phyloP scores from a whole-genome alignment of 1,140 invertebrate genomes.

The Hestina assimilis region DNA sequence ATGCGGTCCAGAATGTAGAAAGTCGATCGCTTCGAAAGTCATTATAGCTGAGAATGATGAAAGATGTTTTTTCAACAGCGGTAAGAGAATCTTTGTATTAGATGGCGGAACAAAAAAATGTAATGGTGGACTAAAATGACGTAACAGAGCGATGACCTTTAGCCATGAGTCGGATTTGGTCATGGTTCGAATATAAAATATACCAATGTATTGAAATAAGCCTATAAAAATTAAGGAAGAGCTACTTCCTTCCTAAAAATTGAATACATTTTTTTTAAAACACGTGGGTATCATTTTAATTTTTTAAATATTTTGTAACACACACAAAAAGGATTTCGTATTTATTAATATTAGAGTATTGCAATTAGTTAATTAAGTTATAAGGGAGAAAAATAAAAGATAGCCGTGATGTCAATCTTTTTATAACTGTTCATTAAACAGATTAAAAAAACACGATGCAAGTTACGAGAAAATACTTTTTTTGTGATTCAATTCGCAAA shows the following conservation, averaged over 20 bases:
- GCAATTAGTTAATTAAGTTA: too few relatives aligned
- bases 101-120: conserved; percentile 52
- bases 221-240: conserved; percentile 19
- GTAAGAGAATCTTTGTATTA: conserved; percentile 21
- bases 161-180: conserved; percentile 42
- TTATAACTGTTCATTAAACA: too few relatives aligned
- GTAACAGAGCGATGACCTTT: conserved; percentile 51
- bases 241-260: conserved; percentile 18
- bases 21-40: conserved; percentile 4
- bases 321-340: too few relatives aligned
- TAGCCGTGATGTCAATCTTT: too few relatives aligned
- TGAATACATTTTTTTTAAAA: background rate
- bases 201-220: conserved; percentile 19
- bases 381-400: too few relatives aligned
- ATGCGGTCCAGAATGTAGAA: conserved; percentile 14
- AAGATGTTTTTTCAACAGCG: conserved; percentile 9
- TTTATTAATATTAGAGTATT: too few relatives aligned
- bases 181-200: conserved; percentile 39
- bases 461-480: too few relatives aligned
- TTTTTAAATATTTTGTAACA: too few relatives aligned
- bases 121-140: conserved; percentile 53
- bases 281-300: too few relatives aligned
- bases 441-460: too few relatives aligned
- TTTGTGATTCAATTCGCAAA: too few relatives aligned
- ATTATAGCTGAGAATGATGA: conserved; percentile 16